Evolutionary conservation across 2,888 invertebrate species (phyloP).

Genomic region (Campoletis raptor): DNA sequence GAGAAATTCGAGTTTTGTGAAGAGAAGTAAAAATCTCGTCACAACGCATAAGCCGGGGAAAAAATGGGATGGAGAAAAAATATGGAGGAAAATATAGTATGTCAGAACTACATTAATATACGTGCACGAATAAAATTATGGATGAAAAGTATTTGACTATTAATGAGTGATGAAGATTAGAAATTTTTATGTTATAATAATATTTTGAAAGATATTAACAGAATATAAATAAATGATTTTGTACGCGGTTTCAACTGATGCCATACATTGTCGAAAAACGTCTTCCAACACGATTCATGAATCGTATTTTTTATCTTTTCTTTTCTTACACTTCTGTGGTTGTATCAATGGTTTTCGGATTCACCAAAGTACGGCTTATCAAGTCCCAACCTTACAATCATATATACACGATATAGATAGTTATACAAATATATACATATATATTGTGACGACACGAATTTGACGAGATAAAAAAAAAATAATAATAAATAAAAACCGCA

Average conservation of each 20-base stretch:
- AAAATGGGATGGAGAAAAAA: not conserved
- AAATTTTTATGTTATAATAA: too few relatives aligned
- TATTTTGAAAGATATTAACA: too few relatives aligned
- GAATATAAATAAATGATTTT: too few relatives aligned
- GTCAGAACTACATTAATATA: not conserved
- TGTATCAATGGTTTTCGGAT: constrained; percentile 63
- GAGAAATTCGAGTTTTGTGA: too few relatives aligned
- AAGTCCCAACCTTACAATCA: constrained; percentile 77
- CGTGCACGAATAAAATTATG: not conserved
- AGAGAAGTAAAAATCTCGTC: too few relatives aligned
- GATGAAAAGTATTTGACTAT: not conserved
- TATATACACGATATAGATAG: constrained; percentile 70
- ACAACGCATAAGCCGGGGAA: not conserved
- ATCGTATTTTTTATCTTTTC: constrained; percentile 29
- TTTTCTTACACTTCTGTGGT: constrained; percentile 28
- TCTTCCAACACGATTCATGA: not conserved
- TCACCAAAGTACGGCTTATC: constrained; percentile 82
- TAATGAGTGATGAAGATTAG: not conserved
- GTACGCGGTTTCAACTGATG: too few relatives aligned
- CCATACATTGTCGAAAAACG: not conserved
- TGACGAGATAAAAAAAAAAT: too few relatives aligned
- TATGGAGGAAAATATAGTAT: not conserved
- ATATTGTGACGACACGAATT: too few relatives aligned
- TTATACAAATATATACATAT: constrained; percentile 63
- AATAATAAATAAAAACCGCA: too few relatives aligned